Conservation (phyloP, 2,888 invertebrate species). For the Tetrapedia diversipes region DNA sequence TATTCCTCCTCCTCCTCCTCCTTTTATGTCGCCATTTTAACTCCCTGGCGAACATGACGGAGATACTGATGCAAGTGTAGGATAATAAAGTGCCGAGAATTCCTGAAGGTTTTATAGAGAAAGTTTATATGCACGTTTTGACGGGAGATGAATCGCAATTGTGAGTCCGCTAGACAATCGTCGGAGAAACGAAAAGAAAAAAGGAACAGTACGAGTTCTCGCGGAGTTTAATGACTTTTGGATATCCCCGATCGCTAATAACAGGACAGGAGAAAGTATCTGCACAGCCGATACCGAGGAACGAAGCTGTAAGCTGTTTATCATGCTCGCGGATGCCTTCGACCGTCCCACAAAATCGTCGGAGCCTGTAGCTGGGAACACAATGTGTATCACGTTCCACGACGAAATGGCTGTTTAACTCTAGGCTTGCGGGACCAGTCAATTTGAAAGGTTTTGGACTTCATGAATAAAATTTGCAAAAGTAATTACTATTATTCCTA, state of each 20-base stretch:
- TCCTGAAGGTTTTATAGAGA: constrained; percentile 25
- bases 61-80: no score
- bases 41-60: no score
- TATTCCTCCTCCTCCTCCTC: no score
- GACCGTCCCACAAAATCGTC: constrained; percentile 11
- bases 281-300: constrained; percentile 43
- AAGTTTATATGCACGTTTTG: constrained; percentile 13
- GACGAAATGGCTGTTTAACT: constrained; percentile 4
- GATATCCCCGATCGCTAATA: constrained; percentile 59
- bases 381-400: constrained; percentile 9
- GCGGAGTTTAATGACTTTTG: constrained; percentile 63
- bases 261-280: constrained; percentile 64
- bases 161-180: not conserved
- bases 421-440: no score
- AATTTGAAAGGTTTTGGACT: no score
- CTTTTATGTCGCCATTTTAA: no score
- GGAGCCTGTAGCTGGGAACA: not conserved
- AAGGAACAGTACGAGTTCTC: constrained; percentile 37
- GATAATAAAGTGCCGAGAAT: not conserved
- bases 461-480: no score
- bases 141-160: constrained; percentile 27
- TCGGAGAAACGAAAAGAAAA: constrained; percentile 11
- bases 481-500: no score
- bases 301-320: constrained; percentile 25
- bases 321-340: constrained; percentile 18